These are phyloP conservation scores for Clarias pachynema DNA, from an alignment of 2,797 vertebrate species.

Conservation along the genomic window DNA sequence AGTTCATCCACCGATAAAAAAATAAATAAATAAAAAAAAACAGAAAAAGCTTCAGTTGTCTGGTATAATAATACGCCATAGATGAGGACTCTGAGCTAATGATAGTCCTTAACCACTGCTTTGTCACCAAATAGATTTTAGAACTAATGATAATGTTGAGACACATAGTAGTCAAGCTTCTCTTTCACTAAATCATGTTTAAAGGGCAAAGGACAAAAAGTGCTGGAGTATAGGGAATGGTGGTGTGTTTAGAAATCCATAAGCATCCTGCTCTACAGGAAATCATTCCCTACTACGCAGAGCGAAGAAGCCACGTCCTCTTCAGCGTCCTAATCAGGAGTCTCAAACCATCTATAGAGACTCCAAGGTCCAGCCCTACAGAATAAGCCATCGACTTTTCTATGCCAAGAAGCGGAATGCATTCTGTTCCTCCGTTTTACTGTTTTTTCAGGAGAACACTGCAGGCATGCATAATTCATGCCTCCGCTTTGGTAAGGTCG, in stretches of 20 bases:
- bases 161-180: conserved; percentile 2
- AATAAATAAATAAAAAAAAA: not conserved
- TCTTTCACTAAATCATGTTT: conserved; percentile 27
- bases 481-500: not conserved
- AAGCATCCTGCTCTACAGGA: conserved; percentile 27
- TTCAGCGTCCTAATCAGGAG: conserved; percentile 29
- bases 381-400: not conserved
- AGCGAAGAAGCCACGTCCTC: not conserved
- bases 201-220: conserved; percentile 24
- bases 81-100: not conserved
- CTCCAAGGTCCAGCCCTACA: conserved; percentile 4
- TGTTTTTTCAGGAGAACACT: not conserved
- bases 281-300: conserved; percentile 34
- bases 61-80: not conserved
- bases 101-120: not conserved
- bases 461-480: not conserved
- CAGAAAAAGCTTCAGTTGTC: not conserved
- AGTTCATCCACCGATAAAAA: not conserved
- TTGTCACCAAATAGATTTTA: not conserved
- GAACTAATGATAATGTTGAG: not conserved
- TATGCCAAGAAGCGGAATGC: not conserved
- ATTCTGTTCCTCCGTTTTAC: not conserved
- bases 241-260: conserved; percentile 44
- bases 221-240: conserved; percentile 23
- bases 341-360: conserved; percentile 27